Evolutionary conservation across 2,113 vertebrate species (phyloP), one percentile per base, ranked within the genome.

Genomic region (Microtus richardsoni): DNA sequence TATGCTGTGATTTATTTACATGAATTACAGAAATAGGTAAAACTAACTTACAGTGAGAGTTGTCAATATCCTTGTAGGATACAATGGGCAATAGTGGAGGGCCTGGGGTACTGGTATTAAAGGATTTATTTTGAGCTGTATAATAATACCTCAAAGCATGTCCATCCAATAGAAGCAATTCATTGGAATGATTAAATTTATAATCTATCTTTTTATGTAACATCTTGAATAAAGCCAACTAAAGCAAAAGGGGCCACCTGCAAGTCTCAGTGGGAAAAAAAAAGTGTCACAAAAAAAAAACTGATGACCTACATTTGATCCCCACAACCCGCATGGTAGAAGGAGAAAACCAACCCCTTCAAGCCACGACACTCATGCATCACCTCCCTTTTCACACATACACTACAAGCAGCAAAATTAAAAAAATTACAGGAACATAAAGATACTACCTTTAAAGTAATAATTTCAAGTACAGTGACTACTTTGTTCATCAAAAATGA

Each of bases 401-500:
- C 30, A 47, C 33, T n/a, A 28, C 7, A 73, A 54, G 7, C 85
- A 49, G 54, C 52, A 82, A 39, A 39, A 17, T n/a, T 26, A 22
- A 82, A 58, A n/a, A 73, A 54, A 73, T 5, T 11, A 26, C 21
- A 70, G 33, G 41, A 91, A 86, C 28, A 88, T 36, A 91, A 66
- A 88, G 4, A 64, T 49, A 36, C 0, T 83, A 19, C 5, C 36
- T 84, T 78, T 68, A 74, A 95, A 89, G 28, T 44, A 85, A 94
- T 11, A 52, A 24, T 85, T 85, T 86, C 62, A 89, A 84, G 3
- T 52, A 70, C 28, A 86, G 13, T 62, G 54, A 71, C 11, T 82
- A 88, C 39, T 83, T 77, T 73, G n/a, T 74, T 41, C 13, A 87
- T 36, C 28, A 70, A 68, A 89, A 77, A 2, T 91, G 75, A 94